phyloP scores from a whole-genome alignment of 2,888 invertebrate genomes.

The Polyommatus icarus region DNA sequence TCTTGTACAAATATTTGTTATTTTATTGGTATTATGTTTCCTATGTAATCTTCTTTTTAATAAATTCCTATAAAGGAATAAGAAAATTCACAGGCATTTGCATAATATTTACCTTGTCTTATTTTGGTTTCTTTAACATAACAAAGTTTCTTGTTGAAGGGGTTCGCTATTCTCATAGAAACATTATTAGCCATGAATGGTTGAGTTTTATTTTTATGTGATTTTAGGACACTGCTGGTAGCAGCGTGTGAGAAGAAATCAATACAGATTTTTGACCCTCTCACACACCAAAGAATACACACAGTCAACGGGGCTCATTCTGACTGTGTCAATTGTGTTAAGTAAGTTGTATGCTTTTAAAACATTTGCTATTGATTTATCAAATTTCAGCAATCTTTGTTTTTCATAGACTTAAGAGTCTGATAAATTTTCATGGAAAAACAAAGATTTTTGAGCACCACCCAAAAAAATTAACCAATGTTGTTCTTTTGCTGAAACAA shows the following conservation, averaged over 20 bases:
- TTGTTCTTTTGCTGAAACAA: too few relatives aligned
- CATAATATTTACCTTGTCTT: too few relatives aligned
- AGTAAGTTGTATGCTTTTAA: slow-evolving; percentile 79
- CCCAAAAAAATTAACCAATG: too few relatives aligned
- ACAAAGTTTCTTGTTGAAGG: too few relatives aligned
- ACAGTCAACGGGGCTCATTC: slow-evolving; percentile 90
- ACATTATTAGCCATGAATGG: not conserved
- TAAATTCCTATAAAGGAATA: too few relatives aligned
- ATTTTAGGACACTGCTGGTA: slow-evolving; percentile 87
- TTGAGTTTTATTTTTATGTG: slow-evolving; percentile 24
- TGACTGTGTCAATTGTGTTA: slow-evolving; percentile 96
- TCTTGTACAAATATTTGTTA: slow-evolving; percentile 1
- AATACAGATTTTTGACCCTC: slow-evolving; percentile 92
- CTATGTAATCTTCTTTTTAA: too few relatives aligned
- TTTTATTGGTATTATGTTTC: not conserved
- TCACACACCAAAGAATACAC: slow-evolving; percentile 87
- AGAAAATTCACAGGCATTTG: too few relatives aligned
- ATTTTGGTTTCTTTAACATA: too few relatives aligned
- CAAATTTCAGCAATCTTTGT: not conserved
- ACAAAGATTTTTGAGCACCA: too few relatives aligned
- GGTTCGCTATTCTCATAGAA: not conserved
- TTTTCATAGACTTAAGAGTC: too few relatives aligned
- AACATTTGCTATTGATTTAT: not conserved
- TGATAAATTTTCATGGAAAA: too few relatives aligned
- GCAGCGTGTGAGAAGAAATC: slow-evolving; percentile 96